Base-by-base conservation (phyloP, 1,140 invertebrate species). In the Ceratina calcarata region DNA sequence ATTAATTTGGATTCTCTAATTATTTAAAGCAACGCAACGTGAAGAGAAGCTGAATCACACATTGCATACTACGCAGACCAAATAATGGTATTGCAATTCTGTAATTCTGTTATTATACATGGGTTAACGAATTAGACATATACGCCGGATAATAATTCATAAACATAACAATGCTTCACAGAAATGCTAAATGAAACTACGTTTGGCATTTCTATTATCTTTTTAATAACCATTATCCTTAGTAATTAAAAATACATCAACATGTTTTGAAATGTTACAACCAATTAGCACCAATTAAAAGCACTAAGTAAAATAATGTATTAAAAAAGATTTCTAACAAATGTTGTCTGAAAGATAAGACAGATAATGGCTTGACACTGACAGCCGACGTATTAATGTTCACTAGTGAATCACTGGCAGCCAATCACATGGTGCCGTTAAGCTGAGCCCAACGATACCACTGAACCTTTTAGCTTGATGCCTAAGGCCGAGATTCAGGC, bases 401-500 rank as follows among this genome's bases (percentile, higher is more conserved):
- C 57, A 15, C n/a, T 15, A 3, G 53, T 68, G 79, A 83, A 64
- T 65, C 69, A n/a, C 12, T 20, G 37, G 32, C 55, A 81, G 58
- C 64, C 37, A 24, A 45, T 45, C 37, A 45, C 37, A 10, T 15
- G 69, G 15, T 27, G 24, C 32, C 66, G 51, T 64, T 32, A 64
- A 22, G 77, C 8, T 57, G 66, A 32, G n/a, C 7, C 24, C 4
- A 18, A 0, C 57, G n/a, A 51, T 20, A 37, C n/a, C 24, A 27
- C 12, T 20, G 55, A 58, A 57, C 49, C 60, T 60, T 74, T 78
- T 61, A 80, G 22, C 53, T 20, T 37, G 65, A 69, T 74, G 67
- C 49, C 81, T 74, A 83, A 79, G 70, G 65, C 53, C 76, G 45
- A n/a, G 24, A 8, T 53, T 13, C 22, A 18, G 27, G 51, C 18